Base-by-base conservation (phyloP, 2,888 invertebrate species). In the Druceiella hillmani region DNA sequence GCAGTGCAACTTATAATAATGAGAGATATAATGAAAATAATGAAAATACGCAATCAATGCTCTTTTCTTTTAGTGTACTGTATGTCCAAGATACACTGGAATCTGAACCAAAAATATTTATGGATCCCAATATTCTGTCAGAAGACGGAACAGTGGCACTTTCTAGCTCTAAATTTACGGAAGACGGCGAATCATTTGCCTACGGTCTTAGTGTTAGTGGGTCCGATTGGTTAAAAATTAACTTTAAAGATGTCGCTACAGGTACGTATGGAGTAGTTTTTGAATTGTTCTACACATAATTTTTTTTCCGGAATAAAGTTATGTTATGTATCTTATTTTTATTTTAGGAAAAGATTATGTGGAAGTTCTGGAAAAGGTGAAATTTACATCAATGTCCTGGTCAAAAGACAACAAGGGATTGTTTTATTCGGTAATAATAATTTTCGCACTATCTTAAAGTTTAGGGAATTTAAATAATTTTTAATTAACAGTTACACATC, bases 181-280 rank as follows among this genome's bases (percentile, higher is more conserved):
- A 95, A 53, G 87, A 98, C 68, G 95, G 95, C 9, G 74, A 78
- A 53, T 82, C 81, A 15, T 84, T 89, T 66, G 95, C 95, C 0
- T 98, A 95, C 65, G 91, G 88, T 0, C 70, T 98, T 2, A 93
- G 93, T 49, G 79, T 81, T 43, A 91, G 90, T 61, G 98, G 98
- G 1, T 95, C 95, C 2, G 98, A 99, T 62, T 98, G 98, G 98
- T 81, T 85, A 48, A 90, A 87, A 33, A 89, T 98, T 53, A 83
- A 84, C 55, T 81, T 90, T 50, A 83, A 83, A 50, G 76, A 85
- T 65, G 82, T 86, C 1, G 76, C 74, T 41, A 81, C 81, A 52
- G 83, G 83, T 80, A 60, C 37, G 38, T 38, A 15, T 38, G 12
- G 15, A 34, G 12, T 15, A 6, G 39, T n/a, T n/a, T n/a, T n/a